A percentile compares a stretch with the other conserved stretches of the same genome.
Conservation (phyloP, 1,140 invertebrate species). For the Protaetia brevitarsis region DNA sequence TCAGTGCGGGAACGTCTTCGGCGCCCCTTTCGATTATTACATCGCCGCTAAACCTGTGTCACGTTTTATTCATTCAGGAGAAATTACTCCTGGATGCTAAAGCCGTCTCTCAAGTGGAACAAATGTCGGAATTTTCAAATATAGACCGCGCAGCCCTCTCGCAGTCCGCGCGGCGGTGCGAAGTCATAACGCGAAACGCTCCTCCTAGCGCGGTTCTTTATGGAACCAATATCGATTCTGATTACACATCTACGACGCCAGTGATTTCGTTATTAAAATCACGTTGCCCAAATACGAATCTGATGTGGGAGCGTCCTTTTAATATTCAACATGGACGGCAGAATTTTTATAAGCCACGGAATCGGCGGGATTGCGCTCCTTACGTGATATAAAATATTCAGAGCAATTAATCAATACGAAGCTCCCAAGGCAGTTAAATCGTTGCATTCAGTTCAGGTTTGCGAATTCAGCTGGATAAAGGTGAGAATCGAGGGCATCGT, state of each 20-base stretch:
- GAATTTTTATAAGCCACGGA: neutral
- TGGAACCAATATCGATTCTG: conserved; percentile 14
- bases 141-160: neutral
- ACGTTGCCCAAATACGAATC: conserved; percentile 1
- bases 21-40: conserved; percentile 25
- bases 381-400: neutral
- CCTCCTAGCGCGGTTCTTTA: neutral
- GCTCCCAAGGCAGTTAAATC: no score
- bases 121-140: conserved; percentile 20
- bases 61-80: conserved; percentile 28
- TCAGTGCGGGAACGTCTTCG: neutral
- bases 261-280: conserved; percentile 13
- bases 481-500: no score
- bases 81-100: conserved; percentile 26
- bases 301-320: neutral
- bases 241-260: neutral
- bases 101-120: conserved; percentile 21
- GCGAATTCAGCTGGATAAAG: no score
- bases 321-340: neutral
- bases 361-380: neutral
- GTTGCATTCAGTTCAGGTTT: no score
- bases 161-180: neutral
- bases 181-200: neutral
- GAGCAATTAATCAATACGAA: neutral
- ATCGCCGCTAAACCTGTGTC: conserved; percentile 25